Evolutionary conservation across 2,113 vertebrate genomes (phyloP).

Genomic region (Oreochromis tanganicae): DNA sequence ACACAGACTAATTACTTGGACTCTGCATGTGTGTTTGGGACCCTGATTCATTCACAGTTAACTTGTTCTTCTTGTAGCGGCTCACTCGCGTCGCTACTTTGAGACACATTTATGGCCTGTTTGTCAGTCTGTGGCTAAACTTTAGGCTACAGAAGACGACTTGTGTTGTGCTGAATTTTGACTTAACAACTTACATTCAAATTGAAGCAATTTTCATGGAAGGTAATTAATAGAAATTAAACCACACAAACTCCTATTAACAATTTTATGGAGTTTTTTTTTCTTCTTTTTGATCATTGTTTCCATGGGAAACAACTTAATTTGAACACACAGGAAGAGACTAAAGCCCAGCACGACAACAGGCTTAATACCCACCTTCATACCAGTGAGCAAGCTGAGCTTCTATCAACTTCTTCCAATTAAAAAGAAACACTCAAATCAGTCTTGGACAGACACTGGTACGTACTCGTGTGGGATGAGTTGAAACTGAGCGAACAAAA

Average conservation of each 20-base stretch:
- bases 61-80: not conserved
- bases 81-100: not conserved
- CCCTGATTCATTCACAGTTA: conserved; percentile 15
- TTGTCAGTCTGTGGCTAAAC: not conserved
- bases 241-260: not conserved
- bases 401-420: conserved; percentile 23
- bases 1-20: conserved; percentile 18
- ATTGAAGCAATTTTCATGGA: not conserved
- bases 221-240: not conserved
- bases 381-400: conserved; percentile 24
- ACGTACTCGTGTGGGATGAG: conserved; percentile 23
- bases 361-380: conserved; percentile 32
- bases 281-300: not conserved
- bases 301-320: conserved; percentile 15
- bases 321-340: conserved; percentile 13
- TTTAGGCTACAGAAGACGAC: not conserved
- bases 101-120: conserved; percentile 16
- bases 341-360: conserved; percentile 19
- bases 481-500: conserved; percentile 19
- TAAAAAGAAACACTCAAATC: not conserved
- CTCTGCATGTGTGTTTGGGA: not conserved
- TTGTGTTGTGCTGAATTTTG: not conserved
- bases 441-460: not conserved
- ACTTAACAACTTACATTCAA: not conserved
- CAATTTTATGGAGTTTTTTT: not conserved